Evolutionary conservation across 2,888 invertebrate genomes (phyloP).

Genomic region (Aproaerema taeniolella): DNA sequence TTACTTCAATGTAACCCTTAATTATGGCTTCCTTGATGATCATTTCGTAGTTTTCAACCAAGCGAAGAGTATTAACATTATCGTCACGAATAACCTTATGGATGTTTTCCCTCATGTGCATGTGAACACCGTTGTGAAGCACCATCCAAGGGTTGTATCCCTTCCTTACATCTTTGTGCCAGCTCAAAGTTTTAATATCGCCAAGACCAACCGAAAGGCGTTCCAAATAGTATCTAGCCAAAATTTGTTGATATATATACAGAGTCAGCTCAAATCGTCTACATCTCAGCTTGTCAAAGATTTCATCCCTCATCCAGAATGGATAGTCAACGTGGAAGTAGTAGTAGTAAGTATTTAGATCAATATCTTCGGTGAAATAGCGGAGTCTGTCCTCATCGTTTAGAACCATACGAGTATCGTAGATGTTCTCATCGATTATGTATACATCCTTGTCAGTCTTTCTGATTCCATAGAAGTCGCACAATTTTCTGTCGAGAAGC

Average conservation of each 20-base stretch:
- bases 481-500: constrained; percentile 62
- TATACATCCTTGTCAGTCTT: constrained; percentile 69
- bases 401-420: constrained; percentile 70
- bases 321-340: constrained; percentile 79
- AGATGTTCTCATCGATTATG: constrained; percentile 82
- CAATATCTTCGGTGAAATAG: constrained; percentile 83
- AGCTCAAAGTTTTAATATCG: constrained; percentile 58
- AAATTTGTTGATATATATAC: constrained; percentile 80
- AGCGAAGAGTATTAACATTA: constrained; percentile 39
- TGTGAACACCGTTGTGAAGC: constrained; percentile 72
- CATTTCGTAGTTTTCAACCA: constrained; percentile 61
- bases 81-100: constrained; percentile 43
- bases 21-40: constrained; percentile 78
- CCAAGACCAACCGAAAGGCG: constrained; percentile 71
- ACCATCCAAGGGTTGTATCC: constrained; percentile 78
- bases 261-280: constrained; percentile 75
- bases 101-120: constrained; percentile 70
- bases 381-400: constrained; percentile 76
- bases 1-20: constrained; percentile 68
- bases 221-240: constrained; percentile 78
- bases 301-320: constrained; percentile 78
- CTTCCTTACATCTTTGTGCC: constrained; percentile 53
- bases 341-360: constrained; percentile 79
- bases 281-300: constrained; percentile 46
- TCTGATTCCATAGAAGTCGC: constrained; percentile 70